Conservation (phyloP, 2,797 vertebrate genomes). For the Hybognathus amarus region DNA sequence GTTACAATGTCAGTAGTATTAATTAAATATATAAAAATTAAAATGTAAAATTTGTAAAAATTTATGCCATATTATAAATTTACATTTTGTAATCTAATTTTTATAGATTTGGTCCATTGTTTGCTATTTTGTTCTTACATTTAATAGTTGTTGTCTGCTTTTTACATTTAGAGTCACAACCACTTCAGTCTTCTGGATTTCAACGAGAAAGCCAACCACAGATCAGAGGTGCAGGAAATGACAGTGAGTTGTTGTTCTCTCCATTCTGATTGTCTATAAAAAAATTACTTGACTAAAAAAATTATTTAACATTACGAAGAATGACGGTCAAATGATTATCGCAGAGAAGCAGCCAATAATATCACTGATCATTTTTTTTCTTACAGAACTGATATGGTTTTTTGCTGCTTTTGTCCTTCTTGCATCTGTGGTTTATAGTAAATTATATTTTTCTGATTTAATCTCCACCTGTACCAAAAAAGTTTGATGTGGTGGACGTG, state of each 20-base stretch:
- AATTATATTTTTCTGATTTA: neutral
- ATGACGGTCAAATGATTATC: neutral
- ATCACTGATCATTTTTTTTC: neutral
- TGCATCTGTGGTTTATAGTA: neutral
- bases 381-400: neutral
- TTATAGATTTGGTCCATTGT: neutral
- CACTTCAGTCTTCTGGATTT: neutral
- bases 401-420: fast-evolving
- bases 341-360: neutral
- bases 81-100: neutral
- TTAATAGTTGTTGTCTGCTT: neutral
- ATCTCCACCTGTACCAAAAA: conserved; percentile 47
- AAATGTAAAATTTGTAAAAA: no score
- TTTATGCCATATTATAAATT: neutral
- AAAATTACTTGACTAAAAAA: neutral
- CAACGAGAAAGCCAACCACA: neutral
- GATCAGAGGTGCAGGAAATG: neutral
- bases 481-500: conserved; percentile 69
- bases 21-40: no score
- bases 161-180: neutral
- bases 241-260: neutral
- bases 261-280: neutral
- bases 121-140: neutral
- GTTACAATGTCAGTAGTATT: no score
- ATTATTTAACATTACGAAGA: neutral